A percentile compares a stretch with the other conserved stretches of the same genome.
These are phyloP conservation scores for Halcyon smyrnensis DNA, from an alignment of 2,797 vertebrate genomes.

Conservation along the genomic window DNA sequence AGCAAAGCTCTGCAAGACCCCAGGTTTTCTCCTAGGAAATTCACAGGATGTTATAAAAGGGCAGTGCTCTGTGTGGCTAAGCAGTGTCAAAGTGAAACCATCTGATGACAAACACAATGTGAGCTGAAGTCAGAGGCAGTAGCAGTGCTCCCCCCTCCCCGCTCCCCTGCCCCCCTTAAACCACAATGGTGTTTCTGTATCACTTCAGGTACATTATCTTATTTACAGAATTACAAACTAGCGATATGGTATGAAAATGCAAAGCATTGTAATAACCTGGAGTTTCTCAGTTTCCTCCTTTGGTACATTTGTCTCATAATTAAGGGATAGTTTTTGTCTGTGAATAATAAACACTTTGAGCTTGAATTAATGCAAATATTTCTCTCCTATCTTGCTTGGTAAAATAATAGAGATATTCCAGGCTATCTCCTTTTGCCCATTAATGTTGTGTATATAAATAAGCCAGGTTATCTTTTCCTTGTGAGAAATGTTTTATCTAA, in stretches of 20 bases:
- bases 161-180: background rate
- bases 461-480: conserved; percentile 81
- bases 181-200: background rate
- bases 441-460: conserved; percentile 83
- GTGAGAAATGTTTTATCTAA: conserved; percentile 83
- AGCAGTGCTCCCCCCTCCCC: background rate
- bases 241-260: background rate
- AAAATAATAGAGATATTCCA: conserved; percentile 75
- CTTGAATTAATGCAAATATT: conserved; percentile 71
- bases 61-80: background rate
- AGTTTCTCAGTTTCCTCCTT: conserved; percentile 55
- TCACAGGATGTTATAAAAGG: background rate
- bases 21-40: conserved; percentile 27
- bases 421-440: conserved; percentile 66
- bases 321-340: conserved; percentile 51
- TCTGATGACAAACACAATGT: background rate
- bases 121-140: background rate
- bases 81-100: conserved; percentile 28
- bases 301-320: conserved; percentile 59
- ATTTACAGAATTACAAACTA: conserved; percentile 43
- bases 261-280: conserved; percentile 15
- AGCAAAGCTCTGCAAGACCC: conserved; percentile 49
- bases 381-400: conserved; percentile 23
- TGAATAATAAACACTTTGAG: conserved; percentile 67
- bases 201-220: conserved; percentile 65